Conservation (phyloP, 2,888 invertebrate species). For the Asteroscopus sphinx region DNA sequence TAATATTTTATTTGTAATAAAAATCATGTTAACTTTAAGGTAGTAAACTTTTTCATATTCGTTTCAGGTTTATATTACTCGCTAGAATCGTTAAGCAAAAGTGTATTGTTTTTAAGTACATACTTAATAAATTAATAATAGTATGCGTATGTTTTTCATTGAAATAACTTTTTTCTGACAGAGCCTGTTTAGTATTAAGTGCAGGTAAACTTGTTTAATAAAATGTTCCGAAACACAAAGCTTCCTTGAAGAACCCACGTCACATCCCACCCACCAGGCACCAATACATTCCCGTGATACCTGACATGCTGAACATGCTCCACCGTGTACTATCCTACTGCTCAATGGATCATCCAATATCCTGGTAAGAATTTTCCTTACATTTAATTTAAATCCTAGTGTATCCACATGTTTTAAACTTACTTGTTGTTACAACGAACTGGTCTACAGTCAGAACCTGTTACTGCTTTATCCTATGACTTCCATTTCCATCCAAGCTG, state of each 20-base stretch:
- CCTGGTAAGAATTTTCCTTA: conserved; percentile 89
- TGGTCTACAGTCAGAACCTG: conserved; percentile 42
- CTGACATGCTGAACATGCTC: conserved; percentile 82
- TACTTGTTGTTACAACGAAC: conserved; percentile 41
- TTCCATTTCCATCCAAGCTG: conserved; percentile 68
- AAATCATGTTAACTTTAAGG: conserved; percentile 87
- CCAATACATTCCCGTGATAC: conserved; percentile 85
- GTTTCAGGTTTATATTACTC: conserved; percentile 86
- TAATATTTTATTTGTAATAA: conserved; percentile 79
- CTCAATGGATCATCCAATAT: conserved; percentile 87
- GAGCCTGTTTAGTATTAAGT: conserved; percentile 61
- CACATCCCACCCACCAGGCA: conserved; percentile 80
- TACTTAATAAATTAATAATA: conserved; percentile 85
- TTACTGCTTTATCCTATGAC: conserved; percentile 58
- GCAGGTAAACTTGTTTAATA: conserved; percentile 71
- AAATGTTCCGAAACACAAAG: conserved; percentile 71
- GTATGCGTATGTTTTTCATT: conserved; percentile 69
- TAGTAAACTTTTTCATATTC: conserved; percentile 80
- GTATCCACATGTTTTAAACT: conserved; percentile 65
- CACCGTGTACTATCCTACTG: conserved; percentile 87
- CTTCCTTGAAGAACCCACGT: conserved; percentile 87
- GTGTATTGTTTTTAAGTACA: conserved; percentile 85
- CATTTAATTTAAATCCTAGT: conserved; percentile 84
- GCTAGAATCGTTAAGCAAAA: conserved; percentile 88
- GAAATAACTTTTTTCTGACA: conserved; percentile 45